Evolutionary conservation across 35 echinoderm and acorn worm genomes (phyloP).

Genomic region (Apostichopus californicus): DNA sequence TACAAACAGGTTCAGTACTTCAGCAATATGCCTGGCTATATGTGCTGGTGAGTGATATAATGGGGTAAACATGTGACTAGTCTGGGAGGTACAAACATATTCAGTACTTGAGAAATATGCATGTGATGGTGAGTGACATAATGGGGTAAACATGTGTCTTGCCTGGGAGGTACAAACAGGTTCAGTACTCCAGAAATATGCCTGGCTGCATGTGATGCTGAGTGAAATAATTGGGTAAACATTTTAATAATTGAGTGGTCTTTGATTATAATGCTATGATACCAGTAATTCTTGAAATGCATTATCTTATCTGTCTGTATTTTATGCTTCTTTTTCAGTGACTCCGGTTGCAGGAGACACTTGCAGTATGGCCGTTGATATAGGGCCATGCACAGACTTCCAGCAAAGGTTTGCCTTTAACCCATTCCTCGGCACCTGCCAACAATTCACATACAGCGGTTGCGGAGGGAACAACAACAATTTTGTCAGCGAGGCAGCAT

Average conservation of each 20-base stretch:
- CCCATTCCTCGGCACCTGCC: neutral
- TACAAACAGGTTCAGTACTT: neutral
- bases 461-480: conserved; percentile 3
- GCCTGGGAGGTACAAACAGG: neutral
- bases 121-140: too few relatives aligned
- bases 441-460: neutral
- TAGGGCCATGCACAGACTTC: neutral
- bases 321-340: neutral
- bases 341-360: neutral
- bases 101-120: neutral
- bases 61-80: neutral
- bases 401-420: neutral
- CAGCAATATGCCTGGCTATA: neutral
- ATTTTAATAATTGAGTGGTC: too few relatives aligned
- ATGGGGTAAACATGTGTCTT: neutral
- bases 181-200: neutral
- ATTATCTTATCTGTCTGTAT: neutral
- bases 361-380: neutral
- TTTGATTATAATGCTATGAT: too few relatives aligned
- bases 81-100: neutral
- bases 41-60: too few relatives aligned
- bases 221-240: too few relatives aligned
- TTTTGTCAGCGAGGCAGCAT: neutral
- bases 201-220: too few relatives aligned
- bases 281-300: too few relatives aligned